These are phyloP conservation scores for Catharus ustulatus DNA, from an alignment of 2,797 vertebrate genomes.

Conservation along the genomic window DNA sequence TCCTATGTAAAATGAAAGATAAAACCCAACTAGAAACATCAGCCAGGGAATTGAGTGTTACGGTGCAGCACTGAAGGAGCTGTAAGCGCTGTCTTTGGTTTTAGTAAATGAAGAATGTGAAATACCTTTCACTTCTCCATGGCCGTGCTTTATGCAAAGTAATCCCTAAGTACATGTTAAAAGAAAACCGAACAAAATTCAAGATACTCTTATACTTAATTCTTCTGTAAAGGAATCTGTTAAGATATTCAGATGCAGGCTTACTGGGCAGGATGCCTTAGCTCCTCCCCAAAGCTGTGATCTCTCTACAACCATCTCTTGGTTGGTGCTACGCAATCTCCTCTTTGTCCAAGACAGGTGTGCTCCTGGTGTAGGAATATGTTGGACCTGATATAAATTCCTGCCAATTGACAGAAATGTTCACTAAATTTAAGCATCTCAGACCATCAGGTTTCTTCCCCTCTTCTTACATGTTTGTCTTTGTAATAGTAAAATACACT, in stretches of 20 bases:
- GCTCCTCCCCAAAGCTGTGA: not conserved
- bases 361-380: not conserved
- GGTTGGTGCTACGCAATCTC: accelerated
- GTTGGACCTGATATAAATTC: not conserved
- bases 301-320: not conserved
- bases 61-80: accelerated
- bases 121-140: not conserved
- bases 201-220: not conserved
- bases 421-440: not conserved
- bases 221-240: not conserved
- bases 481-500: not conserved
- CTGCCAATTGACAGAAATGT: not conserved
- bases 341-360: not conserved
- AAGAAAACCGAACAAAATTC: not conserved
- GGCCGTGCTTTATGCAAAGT: not conserved
- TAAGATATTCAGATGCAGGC: not conserved
- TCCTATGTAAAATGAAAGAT: not conserved
- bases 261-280: not conserved
- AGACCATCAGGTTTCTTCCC: not conserved
- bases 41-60: not conserved
- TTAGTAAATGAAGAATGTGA: not conserved
- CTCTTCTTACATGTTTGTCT: not conserved
- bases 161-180: not conserved
- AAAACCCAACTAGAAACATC: not conserved
- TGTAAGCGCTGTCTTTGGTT: not conserved